Evolutionary conservation across 1,140 invertebrate species (phyloP).

Genomic region (Paralvinella palmiformis): DNA sequence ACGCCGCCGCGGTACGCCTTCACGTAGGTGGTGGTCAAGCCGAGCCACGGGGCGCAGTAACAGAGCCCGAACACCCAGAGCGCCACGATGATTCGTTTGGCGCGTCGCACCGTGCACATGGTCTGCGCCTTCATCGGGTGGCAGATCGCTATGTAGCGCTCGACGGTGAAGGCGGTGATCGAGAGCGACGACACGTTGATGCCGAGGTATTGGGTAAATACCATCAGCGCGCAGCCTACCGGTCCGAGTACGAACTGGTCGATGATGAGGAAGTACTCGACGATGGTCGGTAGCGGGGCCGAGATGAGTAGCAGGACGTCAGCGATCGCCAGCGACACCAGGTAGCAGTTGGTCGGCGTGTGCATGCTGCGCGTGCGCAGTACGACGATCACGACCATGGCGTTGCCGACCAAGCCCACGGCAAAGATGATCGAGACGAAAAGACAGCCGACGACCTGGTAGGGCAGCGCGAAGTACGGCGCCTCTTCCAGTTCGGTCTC

Average conservation of each 20-base stretch:
- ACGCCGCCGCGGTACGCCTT: slow-evolving; percentile 21
- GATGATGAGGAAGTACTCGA: slow-evolving; percentile 59
- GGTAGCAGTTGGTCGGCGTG: slow-evolving; percentile 75
- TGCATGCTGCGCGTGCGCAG: slow-evolving; percentile 51
- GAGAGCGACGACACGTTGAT: slow-evolving; percentile 84
- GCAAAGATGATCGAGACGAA: slow-evolving; percentile 57
- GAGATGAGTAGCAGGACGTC: slow-evolving; percentile 76
- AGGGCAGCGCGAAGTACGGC: slow-evolving; percentile 52
- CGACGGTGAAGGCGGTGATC: slow-evolving; percentile 88
- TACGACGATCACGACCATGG: slow-evolving; percentile 52
- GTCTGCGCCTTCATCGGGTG: slow-evolving; percentile 83
- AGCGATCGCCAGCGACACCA: slow-evolving; percentile 86
- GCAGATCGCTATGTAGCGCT: slow-evolving; percentile 91
- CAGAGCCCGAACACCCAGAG: slow-evolving; percentile 57
- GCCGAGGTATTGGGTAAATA: slow-evolving; percentile 64
- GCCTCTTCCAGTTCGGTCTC: slow-evolving; percentile 21
- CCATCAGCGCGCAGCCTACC: slow-evolving; percentile 55
- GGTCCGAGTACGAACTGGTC: slow-evolving; percentile 59
- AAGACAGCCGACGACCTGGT: slow-evolving; percentile 56
- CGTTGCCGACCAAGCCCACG: slow-evolving; percentile 42
- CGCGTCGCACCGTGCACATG: slow-evolving; percentile 57
- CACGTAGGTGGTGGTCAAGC: slow-evolving; percentile 31
- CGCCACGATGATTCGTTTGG: slow-evolving; percentile 55
- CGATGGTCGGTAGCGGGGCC: slow-evolving; percentile 57
- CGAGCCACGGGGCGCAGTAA: slow-evolving; percentile 45